Evolutionary conservation across 2,888 invertebrate genomes (phyloP).

Genomic region (Trichogramma evanescens): DNA sequence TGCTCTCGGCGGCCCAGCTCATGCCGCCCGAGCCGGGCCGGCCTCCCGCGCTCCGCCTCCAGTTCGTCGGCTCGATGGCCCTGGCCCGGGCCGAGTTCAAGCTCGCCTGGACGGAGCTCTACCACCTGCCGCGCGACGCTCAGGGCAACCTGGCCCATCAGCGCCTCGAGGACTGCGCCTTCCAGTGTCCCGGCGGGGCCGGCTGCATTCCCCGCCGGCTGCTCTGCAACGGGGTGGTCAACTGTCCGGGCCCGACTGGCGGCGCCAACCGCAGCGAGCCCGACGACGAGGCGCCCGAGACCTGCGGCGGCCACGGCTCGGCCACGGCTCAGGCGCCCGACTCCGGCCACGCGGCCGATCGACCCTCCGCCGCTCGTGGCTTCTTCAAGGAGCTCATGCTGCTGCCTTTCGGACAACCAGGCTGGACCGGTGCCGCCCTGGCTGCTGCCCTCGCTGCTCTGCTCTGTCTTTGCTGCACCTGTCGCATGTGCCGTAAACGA

Average conservation of each 20-base stretch:
- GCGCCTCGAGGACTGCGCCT: slow-evolving; percentile 71
- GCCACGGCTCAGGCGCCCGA: slow-evolving; percentile 50
- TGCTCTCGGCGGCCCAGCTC: slow-evolving; percentile 70
- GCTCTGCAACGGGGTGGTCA: slow-evolving; percentile 80
- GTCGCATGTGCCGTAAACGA: slow-evolving; percentile 58
- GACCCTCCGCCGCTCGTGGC: background rate
- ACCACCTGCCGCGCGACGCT: slow-evolving; percentile 75
- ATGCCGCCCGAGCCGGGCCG: slow-evolving; percentile 47
- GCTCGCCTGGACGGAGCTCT: slow-evolving; percentile 84
- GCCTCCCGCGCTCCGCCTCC: slow-evolving; percentile 53
- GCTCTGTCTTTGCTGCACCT: slow-evolving; percentile 55
- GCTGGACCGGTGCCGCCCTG: slow-evolving; percentile 59
- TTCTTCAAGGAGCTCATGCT: background rate
- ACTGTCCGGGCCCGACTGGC: slow-evolving; percentile 65
- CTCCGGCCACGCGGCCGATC: background rate
- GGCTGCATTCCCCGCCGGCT: slow-evolving; percentile 78
- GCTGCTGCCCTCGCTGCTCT: slow-evolving; percentile 57
- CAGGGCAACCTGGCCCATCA: slow-evolving; percentile 76
- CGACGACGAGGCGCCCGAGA: slow-evolving; percentile 71
- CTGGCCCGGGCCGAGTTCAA: slow-evolving; percentile 81
- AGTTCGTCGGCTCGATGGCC: slow-evolving; percentile 68
- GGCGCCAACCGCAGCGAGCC: slow-evolving; percentile 35
- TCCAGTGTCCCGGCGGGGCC: slow-evolving; percentile 78
- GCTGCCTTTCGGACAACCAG: slow-evolving; percentile 36
- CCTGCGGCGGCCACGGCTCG: slow-evolving; percentile 55